phyloP scores from a whole-genome alignment of 2,888 invertebrate genomes.

The Alviniconcha strummeri region DNA sequence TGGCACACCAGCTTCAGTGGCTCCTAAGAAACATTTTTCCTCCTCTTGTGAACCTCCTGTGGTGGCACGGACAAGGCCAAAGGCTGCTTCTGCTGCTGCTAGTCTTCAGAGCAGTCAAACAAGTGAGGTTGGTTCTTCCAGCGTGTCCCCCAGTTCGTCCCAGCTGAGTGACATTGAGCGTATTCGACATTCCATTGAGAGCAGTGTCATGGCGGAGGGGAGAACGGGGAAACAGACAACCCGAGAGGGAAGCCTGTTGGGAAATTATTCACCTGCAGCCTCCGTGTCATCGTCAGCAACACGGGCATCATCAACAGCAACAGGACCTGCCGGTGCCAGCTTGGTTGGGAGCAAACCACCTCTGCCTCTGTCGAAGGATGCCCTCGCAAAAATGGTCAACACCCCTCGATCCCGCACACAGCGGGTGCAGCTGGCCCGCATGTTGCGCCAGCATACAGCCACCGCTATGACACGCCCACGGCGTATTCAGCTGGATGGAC shows the following conservation, averaged over 20 bases:
- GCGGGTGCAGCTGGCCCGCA: slow-evolving; percentile 53
- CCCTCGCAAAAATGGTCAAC: slow-evolving; percentile 62
- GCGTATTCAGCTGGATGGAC: slow-evolving; percentile 51
- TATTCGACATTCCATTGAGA: slow-evolving; percentile 48
- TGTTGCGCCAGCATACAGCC: slow-evolving; percentile 55
- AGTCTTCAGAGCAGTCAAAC: neutral
- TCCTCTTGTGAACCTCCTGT: neutral
- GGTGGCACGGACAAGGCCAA: neutral
- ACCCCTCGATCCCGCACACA: slow-evolving; percentile 63
- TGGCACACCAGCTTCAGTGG: neutral
- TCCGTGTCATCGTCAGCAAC: neutral
- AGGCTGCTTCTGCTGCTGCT: too few species aligned
- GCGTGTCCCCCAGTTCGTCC: neutral
- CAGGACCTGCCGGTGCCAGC: neutral
- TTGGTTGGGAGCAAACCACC: slow-evolving; percentile 7
- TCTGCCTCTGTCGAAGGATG: slow-evolving; percentile 41
- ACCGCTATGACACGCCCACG: slow-evolving; percentile 50
- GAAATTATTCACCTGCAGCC: neutral
- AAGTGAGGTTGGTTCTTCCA: neutral
- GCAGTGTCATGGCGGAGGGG: slow-evolving; percentile 42
- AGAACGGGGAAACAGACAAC: neutral
- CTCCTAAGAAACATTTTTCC: slow-evolving; percentile 15
- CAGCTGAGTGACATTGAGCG: slow-evolving; percentile 30
- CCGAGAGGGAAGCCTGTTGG: neutral
- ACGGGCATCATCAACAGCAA: neutral